Evolutionary conservation across 1,140 invertebrate genomes (phyloP).

Genomic region (Drosophila watanabei): DNA sequence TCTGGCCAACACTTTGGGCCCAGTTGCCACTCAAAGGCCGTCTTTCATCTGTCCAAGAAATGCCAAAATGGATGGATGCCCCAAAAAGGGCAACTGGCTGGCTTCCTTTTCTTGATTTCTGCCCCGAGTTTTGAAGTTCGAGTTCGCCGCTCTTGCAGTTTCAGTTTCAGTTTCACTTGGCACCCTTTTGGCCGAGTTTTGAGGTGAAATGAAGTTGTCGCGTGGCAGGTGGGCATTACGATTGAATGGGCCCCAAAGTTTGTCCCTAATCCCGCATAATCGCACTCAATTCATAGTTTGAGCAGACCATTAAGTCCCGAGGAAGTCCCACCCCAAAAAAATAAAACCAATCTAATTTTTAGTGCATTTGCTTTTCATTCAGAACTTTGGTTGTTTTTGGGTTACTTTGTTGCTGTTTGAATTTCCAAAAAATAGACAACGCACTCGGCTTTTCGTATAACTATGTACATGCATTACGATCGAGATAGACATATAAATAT

Average conservation of each 20-base stretch:
- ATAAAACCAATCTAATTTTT: conserved; percentile 13
- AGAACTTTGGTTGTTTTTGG: conserved; percentile 54
- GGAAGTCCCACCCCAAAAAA: neutral
- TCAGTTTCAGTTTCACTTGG: conserved; percentile 2
- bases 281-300: conserved; percentile 49
- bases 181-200: conserved; percentile 4
- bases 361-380: conserved; percentile 42
- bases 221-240: conserved; percentile 24
- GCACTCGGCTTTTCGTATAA: conserved; percentile 36
- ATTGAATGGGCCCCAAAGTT: conserved; percentile 24
- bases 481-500: conserved; percentile 51
- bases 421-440: conserved; percentile 47
- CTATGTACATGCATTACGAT: conserved; percentile 80
- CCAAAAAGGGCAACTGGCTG: neutral
- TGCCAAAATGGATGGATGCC: conserved; percentile 10
- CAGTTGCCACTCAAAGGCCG: conserved; percentile 24
- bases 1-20: neutral
- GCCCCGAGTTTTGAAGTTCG: neutral
- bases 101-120: conserved; percentile 12
- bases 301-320: conserved; percentile 33
- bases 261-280: neutral
- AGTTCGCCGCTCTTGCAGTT: neutral
- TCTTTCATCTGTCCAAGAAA: conserved; percentile 4
- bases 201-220: conserved; percentile 5
- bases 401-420: conserved; percentile 10